Conservation (phyloP, 2,888 invertebrate species). For the Heliconius charithonia region DNA sequence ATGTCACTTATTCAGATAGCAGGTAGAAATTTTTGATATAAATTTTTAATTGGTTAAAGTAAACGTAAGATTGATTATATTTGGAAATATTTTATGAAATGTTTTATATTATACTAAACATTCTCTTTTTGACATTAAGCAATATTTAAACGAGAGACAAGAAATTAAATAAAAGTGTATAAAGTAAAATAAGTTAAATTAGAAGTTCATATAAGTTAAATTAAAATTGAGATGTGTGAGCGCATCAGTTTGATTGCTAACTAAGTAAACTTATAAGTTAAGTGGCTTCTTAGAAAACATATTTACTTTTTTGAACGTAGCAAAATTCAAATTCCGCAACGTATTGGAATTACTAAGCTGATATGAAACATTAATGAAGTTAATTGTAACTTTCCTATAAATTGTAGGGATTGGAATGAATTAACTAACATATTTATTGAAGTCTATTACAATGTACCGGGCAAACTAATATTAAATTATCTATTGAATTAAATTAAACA, state of each 20-base stretch:
- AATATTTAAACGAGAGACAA: background rate
- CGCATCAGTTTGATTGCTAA: background rate
- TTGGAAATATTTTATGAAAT: background rate
- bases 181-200: too few species aligned
- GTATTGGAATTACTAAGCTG: background rate
- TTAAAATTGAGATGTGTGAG: background rate
- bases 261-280: background rate
- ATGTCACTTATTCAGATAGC: background rate
- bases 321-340: too few species aligned
- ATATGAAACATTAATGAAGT: background rate
- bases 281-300: background rate
- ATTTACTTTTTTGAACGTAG: too few species aligned
- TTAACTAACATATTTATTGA: background rate
- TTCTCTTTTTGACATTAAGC: too few species aligned
- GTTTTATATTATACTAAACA: background rate
- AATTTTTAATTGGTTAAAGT: too few species aligned
- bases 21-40: too few species aligned
- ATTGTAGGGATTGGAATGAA: constrained; percentile 1
- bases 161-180: too few species aligned
- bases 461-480: background rate
- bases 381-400: constrained; percentile 3
- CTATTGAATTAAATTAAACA: background rate
- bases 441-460: background rate
- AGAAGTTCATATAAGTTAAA: background rate
- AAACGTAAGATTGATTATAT: too few species aligned